Evolutionary conservation across 2,888 invertebrate genomes (phyloP), one percentile per base, ranked within the genome.

Genomic region (Rapana venosa): DNA sequence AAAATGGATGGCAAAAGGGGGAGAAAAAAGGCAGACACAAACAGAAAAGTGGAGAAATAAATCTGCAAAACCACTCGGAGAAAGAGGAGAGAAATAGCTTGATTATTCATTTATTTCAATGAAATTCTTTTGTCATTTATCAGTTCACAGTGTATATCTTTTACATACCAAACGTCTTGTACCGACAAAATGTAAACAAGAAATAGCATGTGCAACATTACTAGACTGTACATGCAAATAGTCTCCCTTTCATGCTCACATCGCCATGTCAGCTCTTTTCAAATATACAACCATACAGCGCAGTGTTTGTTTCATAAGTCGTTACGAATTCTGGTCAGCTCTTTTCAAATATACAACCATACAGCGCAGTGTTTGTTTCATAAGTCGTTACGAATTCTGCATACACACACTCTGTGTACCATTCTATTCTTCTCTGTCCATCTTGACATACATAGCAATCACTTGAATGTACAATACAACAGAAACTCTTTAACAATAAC

Each of bases 91-190:
- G 8, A 35, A 32, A 8, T 58, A 11, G 84, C 84, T 58, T 85
- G 84, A 83, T 66, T 36, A 83, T n/a, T 36, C 30, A n/a, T 89
- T 35, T 79, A 66, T 36, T 84, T 70, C 35, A 83, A 84, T 70
- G 83, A 35, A 89, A 61, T 84, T 84, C 35, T 56, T 35, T 35
- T 88, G 58, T 88, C 66, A 89, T 84, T 66, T 35, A n/a, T 61
- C 61, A 88, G 36, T 61, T 61, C 58, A 87, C 87, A 70, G 35
- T 87, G 36, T 35, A 35, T 56, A 56, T 87, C 36, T 26, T 56
- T n/a, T 56, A 36, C 83, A 83, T 85, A 30, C 84, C 11, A n/a
- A 58, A 26, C 13, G 58, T n/a, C 30, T 30, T 20, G 30, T 58
- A 30, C 58, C 26, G 30, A 58, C 84, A 85, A 58, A 22, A 85